A percentile compares a stretch with the other conserved stretches of the same genome.
Conservation (phyloP, 2,888 invertebrate genomes). For the Cryptocheilus praepositus region DNA sequence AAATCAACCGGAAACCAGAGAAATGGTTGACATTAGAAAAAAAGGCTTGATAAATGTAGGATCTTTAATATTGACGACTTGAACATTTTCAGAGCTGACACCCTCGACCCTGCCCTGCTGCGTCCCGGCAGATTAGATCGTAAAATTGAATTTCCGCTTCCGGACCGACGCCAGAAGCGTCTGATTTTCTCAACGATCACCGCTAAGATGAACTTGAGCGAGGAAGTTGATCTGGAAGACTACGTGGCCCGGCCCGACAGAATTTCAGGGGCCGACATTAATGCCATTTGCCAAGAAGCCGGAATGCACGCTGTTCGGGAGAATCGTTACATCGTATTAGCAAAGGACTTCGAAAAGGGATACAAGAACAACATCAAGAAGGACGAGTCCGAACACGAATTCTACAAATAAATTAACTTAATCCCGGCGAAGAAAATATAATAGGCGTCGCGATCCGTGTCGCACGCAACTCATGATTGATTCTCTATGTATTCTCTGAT, state of each 20-base stretch:
- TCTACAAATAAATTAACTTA: slow-evolving; percentile 91
- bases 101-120: slow-evolving; percentile 96
- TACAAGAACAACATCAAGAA: slow-evolving; percentile 99
- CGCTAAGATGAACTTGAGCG: slow-evolving; percentile 96
- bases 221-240: slow-evolving; percentile 99
- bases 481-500: slow-evolving; percentile 39
- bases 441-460: not conserved
- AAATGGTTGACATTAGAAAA: no score
- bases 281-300: slow-evolving; percentile 99
- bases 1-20: no score
- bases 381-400: slow-evolving; percentile 99
- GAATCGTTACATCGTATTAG: slow-evolving; percentile 98
- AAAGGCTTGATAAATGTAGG: no score
- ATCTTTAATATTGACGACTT: slow-evolving; percentile 1
- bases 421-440: slow-evolving; percentile 3
- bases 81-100: slow-evolving; percentile 85
- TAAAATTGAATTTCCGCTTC: slow-evolving; percentile 99
- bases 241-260: slow-evolving; percentile 99
- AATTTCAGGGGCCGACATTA: slow-evolving; percentile 99
- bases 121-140: slow-evolving; percentile 97
- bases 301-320: slow-evolving; percentile 99
- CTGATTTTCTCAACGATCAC: slow-evolving; percentile 99
- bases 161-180: slow-evolving; percentile 94
- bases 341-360: slow-evolving; percentile 99
- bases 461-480: slow-evolving; percentile 29